These are phyloP conservation scores for Mythimna vitellina DNA, from an alignment of 2,888 invertebrate species.

Conservation along the genomic window DNA sequence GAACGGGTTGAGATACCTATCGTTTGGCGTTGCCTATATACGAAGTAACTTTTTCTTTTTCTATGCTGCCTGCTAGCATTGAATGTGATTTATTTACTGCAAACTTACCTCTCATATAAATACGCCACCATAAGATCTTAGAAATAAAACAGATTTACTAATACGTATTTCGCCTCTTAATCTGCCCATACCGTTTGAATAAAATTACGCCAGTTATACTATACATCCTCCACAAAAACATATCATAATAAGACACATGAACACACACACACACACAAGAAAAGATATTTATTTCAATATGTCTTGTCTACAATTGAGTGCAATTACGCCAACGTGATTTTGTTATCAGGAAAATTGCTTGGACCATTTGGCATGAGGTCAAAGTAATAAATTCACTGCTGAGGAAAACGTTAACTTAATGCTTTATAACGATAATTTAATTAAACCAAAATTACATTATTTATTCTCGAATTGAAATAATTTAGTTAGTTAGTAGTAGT, in stretches of 20 bases:
- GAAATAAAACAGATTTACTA: not conserved
- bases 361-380: slow-evolving; percentile 45
- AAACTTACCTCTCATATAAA: slow-evolving; percentile 28
- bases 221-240: not conserved
- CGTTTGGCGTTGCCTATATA: too few species aligned
- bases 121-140: not conserved
- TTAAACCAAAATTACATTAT: not conserved
- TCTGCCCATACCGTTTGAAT: not conserved
- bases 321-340: slow-evolving; percentile 56
- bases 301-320: slow-evolving; percentile 46
- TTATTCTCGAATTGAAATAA: slow-evolving; percentile 4
- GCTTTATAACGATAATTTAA: slow-evolving; percentile 10
- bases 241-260: too few species aligned
- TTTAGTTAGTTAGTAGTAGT: too few species aligned
- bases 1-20: too few species aligned
- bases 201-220: too few species aligned
- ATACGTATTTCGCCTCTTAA: slow-evolving; percentile 23
- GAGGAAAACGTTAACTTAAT: slow-evolving; percentile 35
- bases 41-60: not conserved
- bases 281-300: slow-evolving; percentile 46
- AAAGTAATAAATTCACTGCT: slow-evolving; percentile 45
- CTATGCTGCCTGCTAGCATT: not conserved
- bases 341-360: slow-evolving; percentile 54
- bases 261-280: not conserved
- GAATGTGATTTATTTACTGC: slow-evolving; percentile 20